Base-by-base conservation (phyloP, 2,888 invertebrate species). In the Biston betularia region DNA sequence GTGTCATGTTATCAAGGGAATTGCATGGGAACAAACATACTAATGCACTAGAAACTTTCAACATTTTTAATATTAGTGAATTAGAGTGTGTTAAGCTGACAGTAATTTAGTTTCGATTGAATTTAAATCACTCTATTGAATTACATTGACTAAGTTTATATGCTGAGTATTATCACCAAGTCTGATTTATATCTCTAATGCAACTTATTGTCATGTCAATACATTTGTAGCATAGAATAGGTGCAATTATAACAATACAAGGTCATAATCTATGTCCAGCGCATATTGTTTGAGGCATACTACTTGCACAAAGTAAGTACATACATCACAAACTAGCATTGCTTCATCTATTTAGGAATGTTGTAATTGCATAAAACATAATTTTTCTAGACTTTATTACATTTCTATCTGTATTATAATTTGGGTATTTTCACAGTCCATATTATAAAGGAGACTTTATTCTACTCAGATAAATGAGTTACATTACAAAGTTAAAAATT, bases 201-300 rank as follows among this genome's bases (percentile, higher is more conserved):
- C 38, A 57, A 55, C 10, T 50, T 58, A 63, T 67, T 72, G 55
- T 55, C 61, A 65, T 72, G 55, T 55, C 61, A 65, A 56, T 48
- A 58, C 54, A 65, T 58, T 58, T 49, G 53, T 61, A 61, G 57
- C 54, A 68, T 53, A 66, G 63, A 65, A 55, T 68, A 70, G 63
- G 12, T 64, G 60, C 45, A 65, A 61, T 56, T 64, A 58, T 65
- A 64, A 70, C 69, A 72, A 72, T 69, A 71, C 74, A 74, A 74
- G 74, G 74, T 56, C 65, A 63, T 14, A 69, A 59, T 69, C 52
- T 42, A 53, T 64, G 42, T 54, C 54, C 49, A 49, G 58, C 15
- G 48, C 35, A 57, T 38, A 24, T 49, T 48, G 40, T 24, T 40
- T 49, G 40, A n/a, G 40, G 12, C 24, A 15, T 40, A 49, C 6